Evolutionary conservation across 2,797 vertebrate genomes (phyloP).

Genomic region (Rallus crepitans): DNA sequence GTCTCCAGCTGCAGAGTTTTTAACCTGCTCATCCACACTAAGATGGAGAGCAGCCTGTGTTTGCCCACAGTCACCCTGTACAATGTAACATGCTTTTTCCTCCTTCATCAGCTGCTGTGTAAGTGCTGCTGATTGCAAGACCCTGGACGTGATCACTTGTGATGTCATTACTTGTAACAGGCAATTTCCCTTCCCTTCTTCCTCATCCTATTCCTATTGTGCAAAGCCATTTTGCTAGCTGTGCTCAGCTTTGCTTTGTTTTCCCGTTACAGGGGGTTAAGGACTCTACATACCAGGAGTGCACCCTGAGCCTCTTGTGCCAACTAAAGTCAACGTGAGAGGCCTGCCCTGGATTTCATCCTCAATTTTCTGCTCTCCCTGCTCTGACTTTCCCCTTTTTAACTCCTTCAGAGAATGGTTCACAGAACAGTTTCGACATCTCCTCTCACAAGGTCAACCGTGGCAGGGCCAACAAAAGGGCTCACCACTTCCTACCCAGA

Average conservation of each 20-base stretch:
- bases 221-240: background rate
- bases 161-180: background rate
- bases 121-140: background rate
- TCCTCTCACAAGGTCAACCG: background rate
- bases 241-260: background rate
- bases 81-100: background rate
- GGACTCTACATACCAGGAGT: background rate
- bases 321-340: rapidly evolving
- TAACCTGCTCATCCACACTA: background rate
- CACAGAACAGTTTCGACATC: background rate
- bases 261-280: rapidly evolving
- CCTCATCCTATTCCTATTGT: background rate
- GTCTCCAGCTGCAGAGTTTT: background rate
- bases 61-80: background rate
- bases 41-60: background rate
- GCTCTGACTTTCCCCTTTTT: rapidly evolving
- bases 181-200: background rate
- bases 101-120: background rate
- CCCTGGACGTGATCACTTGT: rapidly evolving
- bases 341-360: background rate
- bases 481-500: background rate
- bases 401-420: background rate
- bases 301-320: background rate
- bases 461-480: background rate
- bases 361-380: background rate